These are phyloP conservation scores for Perdita meconis DNA, from an alignment of 2,888 invertebrate genomes.

Conservation along the genomic window DNA sequence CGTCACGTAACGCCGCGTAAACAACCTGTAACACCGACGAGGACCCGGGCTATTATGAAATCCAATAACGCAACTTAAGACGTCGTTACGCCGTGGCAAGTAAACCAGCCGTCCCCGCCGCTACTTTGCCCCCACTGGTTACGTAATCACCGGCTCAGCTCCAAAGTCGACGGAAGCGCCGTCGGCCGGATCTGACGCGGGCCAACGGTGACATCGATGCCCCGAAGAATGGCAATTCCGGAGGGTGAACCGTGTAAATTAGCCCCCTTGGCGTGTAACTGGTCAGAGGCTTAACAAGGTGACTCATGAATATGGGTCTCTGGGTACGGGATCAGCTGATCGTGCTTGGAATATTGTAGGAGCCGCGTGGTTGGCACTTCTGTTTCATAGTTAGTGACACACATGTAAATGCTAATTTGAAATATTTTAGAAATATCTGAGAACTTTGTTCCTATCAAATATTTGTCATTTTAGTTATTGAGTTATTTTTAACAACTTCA, in stretches of 20 bases:
- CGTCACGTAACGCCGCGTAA: conserved; percentile 53
- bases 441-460: no score
- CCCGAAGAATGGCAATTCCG: not conserved
- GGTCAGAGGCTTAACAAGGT: no score
- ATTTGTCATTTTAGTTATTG: no score
- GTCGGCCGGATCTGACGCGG: not conserved
- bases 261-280: no score
- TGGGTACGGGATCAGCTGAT: no score
- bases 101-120: not conserved
- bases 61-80: conserved; percentile 61
- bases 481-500: no score
- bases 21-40: conserved; percentile 41
- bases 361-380: no score
- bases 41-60: conserved; percentile 38
- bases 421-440: no score
- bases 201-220: conserved; percentile 14
- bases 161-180: conserved; percentile 15
- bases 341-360: no score
- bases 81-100: conserved; percentile 14
- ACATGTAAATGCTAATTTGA: no score
- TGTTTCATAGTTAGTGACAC: no score
- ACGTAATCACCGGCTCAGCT: not conserved
- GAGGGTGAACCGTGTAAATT: not conserved
- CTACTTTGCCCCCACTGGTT: not conserved
- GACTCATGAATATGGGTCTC: no score